These are phyloP conservation scores for Ophion costatus DNA, from an alignment of 2,888 invertebrate species.

Conservation along the genomic window DNA sequence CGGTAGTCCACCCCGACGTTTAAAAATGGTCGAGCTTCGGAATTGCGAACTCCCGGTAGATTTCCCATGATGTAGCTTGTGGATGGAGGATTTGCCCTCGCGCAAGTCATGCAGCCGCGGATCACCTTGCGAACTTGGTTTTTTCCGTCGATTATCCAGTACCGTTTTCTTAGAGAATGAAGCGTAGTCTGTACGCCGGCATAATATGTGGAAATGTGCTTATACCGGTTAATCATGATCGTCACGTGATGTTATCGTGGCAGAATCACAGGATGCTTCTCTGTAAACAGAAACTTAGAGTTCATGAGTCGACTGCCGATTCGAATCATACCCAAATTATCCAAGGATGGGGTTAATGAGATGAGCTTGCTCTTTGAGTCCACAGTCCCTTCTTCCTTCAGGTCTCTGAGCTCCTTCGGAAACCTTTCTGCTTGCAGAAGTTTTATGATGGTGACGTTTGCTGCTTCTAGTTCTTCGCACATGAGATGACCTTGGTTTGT, in stretches of 20 bases:
- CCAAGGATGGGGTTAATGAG: slow-evolving; percentile 67
- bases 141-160: slow-evolving; percentile 46
- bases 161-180: slow-evolving; percentile 45
- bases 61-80: slow-evolving; percentile 47
- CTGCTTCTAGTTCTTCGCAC: slow-evolving; percentile 1
- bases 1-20: slow-evolving; percentile 52
- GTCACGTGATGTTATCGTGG: slow-evolving; percentile 67
- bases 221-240: slow-evolving; percentile 63
- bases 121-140: slow-evolving; percentile 41
- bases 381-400: neutral
- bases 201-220: slow-evolving; percentile 65
- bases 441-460: slow-evolving; percentile 20
- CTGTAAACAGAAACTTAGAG: slow-evolving; percentile 39
- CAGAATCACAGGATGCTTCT: slow-evolving; percentile 64
- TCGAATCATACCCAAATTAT: slow-evolving; percentile 65
- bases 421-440: neutral
- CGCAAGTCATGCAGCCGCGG: slow-evolving; percentile 51
- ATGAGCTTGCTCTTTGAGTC: slow-evolving; percentile 1
- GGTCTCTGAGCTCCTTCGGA: slow-evolving; percentile 4
- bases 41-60: slow-evolving; percentile 36
- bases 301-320: slow-evolving; percentile 61
- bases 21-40: slow-evolving; percentile 34
- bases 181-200: slow-evolving; percentile 66
- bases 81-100: slow-evolving; percentile 39
- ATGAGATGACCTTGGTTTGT: neutral